Evolutionary conservation across 2,113 vertebrate species (phyloP), one percentile per base, ranked within the genome.

Genomic region (Rafetus swinhoei): DNA sequence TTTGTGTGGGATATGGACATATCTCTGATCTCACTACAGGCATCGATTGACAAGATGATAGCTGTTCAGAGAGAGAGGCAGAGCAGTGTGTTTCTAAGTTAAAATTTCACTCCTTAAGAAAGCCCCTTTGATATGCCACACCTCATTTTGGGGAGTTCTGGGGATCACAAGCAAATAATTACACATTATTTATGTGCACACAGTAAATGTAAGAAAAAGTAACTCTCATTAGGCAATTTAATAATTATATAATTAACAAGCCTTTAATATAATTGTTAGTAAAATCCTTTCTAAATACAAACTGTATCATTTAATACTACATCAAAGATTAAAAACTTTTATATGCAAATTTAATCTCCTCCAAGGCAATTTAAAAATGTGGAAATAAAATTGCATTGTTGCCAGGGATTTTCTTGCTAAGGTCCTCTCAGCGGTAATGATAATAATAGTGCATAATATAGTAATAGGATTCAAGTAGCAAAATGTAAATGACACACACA

Each of bases 241-340:
- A 83, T 95, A 96, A 95, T 94, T 90, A 91, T 39, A 91, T 95
- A 54, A 92, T 90, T 96, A 97, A 85, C 39, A 95, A 91, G 86
- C 53, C 92, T 18, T 95, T 93, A 96, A 90, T 93, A 82, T 82
- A 87, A 50, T 85, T 85, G 80, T 39, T 88, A 93, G 83, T 91
- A 69, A 55, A 93, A 84, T 57, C 8, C 62, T 65, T 88, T 94
- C 83, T 82, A 95, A 97, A 91, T 89, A 55, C 50, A 86, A 85
- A 52, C 53, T 60, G 1, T 90, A 80, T 95, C 62, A 2, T 90
- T 84, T 90, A 39, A 18, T 94, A 56, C 56, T 90, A 69, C 54
- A 50, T 93, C 77, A 86, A 84, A 93, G 55, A 29, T 82, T 85
- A 86, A 35, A 55, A 88, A 52, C n/a, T 74, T 91, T 52, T 35